These are phyloP conservation scores for Heterochromis multidens DNA, from an alignment of 2,113 vertebrate species.

Conservation along the genomic window DNA sequence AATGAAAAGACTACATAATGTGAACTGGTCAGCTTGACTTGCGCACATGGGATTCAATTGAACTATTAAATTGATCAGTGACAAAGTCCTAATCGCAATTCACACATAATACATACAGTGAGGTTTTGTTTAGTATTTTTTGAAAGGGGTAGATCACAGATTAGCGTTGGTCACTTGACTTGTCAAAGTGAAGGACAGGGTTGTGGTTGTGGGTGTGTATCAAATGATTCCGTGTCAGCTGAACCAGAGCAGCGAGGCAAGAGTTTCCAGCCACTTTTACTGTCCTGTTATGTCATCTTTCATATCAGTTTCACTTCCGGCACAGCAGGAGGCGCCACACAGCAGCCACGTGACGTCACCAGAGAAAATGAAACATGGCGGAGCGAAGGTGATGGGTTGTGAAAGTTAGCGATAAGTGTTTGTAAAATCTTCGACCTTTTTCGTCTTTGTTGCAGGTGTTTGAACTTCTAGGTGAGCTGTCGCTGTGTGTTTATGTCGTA, in stretches of 20 bases:
- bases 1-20: not conserved
- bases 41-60: not conserved
- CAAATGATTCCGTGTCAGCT: not conserved
- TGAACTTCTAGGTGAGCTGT: rapidly evolving
- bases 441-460: not conserved
- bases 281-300: not conserved
- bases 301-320: not conserved
- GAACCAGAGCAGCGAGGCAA: not conserved
- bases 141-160: not conserved
- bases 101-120: not conserved
- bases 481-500: rapidly evolving
- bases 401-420: constrained; percentile 6
- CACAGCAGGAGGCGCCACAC: not conserved
- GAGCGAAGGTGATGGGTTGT: constrained; percentile 19
- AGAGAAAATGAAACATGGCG: constrained; percentile 63
- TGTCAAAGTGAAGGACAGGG: not conserved
- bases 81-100: not conserved
- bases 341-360: not conserved
- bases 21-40: not conserved
- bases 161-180: not conserved
- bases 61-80: not conserved
- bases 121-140: not conserved
- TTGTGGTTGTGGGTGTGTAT: not conserved
- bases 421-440: not conserved
- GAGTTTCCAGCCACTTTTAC: not conserved